A percentile compares a stretch with the other conserved stretches of the same genome.
phyloP scores from a whole-genome alignment of 1,140 invertebrate species.

The Nasonia vitripennis region DNA sequence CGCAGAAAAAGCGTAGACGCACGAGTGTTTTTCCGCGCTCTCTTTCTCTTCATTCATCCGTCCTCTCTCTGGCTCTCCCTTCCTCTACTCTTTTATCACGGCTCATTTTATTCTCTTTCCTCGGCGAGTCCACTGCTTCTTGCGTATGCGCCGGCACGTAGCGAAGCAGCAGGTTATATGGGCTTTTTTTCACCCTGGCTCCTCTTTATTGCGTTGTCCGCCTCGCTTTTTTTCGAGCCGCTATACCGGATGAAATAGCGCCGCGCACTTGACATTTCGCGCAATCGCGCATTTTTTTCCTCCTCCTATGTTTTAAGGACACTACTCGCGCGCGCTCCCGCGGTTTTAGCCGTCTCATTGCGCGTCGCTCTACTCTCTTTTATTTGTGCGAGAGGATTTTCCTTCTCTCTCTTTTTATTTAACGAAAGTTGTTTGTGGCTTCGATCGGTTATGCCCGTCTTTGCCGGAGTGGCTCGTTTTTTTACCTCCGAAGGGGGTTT shows the following conservation, averaged over 20 bases:
- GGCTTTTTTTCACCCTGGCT: constrained; percentile 1
- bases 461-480: background rate
- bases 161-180: constrained; percentile 41
- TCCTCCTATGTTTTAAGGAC: constrained; percentile 3
- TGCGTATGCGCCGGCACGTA: constrained; percentile 20
- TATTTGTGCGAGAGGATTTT: background rate
- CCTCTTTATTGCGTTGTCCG: constrained; percentile 39
- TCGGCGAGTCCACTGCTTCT: background rate
- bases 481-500: background rate
- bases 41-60: background rate
- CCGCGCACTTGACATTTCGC: constrained; percentile 38
- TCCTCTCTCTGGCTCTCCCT: constrained; percentile 12
- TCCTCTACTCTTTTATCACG: constrained; percentile 5
- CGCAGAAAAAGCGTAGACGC: background rate
- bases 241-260: constrained; percentile 40
- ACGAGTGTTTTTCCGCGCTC: background rate
- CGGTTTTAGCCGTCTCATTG: background rate
- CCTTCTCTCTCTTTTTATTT: background rate
- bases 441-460: background rate
- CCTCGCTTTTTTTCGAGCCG: constrained; percentile 15
- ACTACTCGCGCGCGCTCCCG: background rate
- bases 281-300: constrained; percentile 35
- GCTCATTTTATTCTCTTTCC: background rate
- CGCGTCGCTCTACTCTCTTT: background rate
- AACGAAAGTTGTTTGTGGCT: background rate